phyloP scores from a whole-genome alignment of 64 coral and sea anemone genomes.

The Hydrozoanthus tunicans region DNA sequence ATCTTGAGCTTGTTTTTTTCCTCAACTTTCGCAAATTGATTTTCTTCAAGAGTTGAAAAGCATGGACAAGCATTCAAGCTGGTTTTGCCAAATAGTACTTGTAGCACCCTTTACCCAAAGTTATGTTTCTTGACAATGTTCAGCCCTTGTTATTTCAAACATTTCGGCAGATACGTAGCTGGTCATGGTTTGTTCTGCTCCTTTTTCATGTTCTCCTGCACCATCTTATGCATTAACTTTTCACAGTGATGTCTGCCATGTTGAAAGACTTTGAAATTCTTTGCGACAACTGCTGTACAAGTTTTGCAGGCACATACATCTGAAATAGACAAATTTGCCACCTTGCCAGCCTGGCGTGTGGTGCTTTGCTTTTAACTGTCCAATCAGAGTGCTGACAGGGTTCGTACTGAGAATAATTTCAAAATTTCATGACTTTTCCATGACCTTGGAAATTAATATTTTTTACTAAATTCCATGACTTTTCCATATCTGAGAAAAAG shows the following conservation, averaged over 20 bases:
- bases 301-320: too few species aligned
- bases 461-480: too few species aligned
- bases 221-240: neutral
- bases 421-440: too few species aligned
- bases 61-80: constrained; percentile 7
- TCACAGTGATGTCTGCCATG: neutral
- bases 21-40: constrained; percentile 17
- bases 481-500: too few species aligned
- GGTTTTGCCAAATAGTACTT: constrained; percentile 49
- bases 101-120: neutral
- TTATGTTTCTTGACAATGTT: constrained; percentile 11
- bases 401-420: too few species aligned
- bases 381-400: too few species aligned
- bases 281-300: too few species aligned
- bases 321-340: too few species aligned
- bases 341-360: too few species aligned
- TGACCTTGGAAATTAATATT: too few species aligned
- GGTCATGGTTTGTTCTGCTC: neutral
- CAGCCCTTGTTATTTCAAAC: constrained; percentile 1
- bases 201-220: neutral
- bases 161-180: neutral
- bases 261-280: too few species aligned
- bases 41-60: constrained; percentile 6
- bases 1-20: neutral
- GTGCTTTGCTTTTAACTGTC: too few species aligned